A percentile compares a stretch with the other conserved stretches of the same genome.
Evolutionary conservation across 2,797 vertebrate genomes (phyloP).

Genomic region (Notoglanidium macrostoma): DNA sequence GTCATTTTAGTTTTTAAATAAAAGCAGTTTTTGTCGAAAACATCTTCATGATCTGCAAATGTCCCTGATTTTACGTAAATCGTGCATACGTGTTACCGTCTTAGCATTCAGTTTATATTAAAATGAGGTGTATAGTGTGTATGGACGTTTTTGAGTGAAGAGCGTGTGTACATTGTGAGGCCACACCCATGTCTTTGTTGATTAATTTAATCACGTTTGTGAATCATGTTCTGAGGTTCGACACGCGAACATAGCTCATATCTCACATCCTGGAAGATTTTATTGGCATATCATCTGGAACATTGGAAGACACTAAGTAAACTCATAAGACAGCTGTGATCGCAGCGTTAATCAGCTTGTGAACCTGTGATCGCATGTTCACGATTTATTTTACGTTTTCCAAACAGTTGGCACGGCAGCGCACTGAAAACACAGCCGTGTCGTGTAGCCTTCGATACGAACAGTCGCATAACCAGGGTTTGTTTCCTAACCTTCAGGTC

Average conservation of each 20-base stretch:
- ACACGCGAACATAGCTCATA: too few relatives aligned
- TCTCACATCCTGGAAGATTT: background rate
- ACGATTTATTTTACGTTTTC: background rate
- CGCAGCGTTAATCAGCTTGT: background rate
- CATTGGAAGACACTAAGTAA: background rate
- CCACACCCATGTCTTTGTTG: background rate
- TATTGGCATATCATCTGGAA: background rate
- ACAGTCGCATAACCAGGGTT: background rate
- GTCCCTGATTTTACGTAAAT: background rate
- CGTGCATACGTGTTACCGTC: too few relatives aligned
- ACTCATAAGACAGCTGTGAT: background rate
- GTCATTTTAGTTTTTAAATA: background rate
- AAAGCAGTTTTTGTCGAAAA: background rate
- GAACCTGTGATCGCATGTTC: background rate
- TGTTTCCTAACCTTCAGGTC: conserved; percentile 12
- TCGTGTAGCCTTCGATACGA: background rate
- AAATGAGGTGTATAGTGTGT: too few relatives aligned
- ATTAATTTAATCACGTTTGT: too few relatives aligned
- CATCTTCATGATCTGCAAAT: background rate
- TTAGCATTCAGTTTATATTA: too few relatives aligned
- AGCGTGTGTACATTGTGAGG: background rate
- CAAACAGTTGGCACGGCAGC: background rate
- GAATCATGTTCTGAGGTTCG: background rate
- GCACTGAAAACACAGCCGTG: background rate
- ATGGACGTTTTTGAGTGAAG: background rate